phyloP scores from a whole-genome alignment of 2,113 vertebrate genomes.

The Rhipidura dahli region DNA sequence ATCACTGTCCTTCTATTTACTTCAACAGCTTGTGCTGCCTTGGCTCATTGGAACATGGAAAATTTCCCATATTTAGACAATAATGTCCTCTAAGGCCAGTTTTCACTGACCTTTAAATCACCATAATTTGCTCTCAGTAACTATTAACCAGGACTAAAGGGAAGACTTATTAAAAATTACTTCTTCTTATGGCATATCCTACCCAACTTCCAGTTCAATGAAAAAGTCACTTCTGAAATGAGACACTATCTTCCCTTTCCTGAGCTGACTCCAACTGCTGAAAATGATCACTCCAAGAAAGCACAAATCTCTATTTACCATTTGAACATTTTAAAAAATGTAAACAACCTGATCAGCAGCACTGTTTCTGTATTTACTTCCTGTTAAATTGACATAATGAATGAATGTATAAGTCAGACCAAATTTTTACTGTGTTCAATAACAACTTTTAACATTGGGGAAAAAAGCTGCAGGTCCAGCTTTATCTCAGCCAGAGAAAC shows the following conservation, averaged over 20 bases:
- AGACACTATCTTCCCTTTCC: background rate
- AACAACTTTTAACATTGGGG: background rate
- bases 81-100: background rate
- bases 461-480: background rate
- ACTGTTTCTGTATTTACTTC: background rate
- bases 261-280: background rate
- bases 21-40: background rate
- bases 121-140: background rate
- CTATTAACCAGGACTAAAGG: background rate
- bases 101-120: constrained; percentile 9
- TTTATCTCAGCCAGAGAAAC: background rate
- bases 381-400: background rate
- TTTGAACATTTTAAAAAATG: background rate
- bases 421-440: background rate
- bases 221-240: background rate
- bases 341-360: background rate
- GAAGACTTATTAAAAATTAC: background rate
- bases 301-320: background rate
- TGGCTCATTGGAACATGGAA: background rate
- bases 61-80: background rate
- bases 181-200: background rate
- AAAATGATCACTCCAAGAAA: background rate
- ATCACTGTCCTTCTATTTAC: background rate
- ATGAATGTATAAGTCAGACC: background rate
- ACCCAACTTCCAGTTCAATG: background rate